Evolutionary conservation across 30 jellyfish, hydroid and myxozoan genomes (phyloP), one percentile per base, ranked within the genome.

Genomic region (Nemopilema nomurai): DNA sequence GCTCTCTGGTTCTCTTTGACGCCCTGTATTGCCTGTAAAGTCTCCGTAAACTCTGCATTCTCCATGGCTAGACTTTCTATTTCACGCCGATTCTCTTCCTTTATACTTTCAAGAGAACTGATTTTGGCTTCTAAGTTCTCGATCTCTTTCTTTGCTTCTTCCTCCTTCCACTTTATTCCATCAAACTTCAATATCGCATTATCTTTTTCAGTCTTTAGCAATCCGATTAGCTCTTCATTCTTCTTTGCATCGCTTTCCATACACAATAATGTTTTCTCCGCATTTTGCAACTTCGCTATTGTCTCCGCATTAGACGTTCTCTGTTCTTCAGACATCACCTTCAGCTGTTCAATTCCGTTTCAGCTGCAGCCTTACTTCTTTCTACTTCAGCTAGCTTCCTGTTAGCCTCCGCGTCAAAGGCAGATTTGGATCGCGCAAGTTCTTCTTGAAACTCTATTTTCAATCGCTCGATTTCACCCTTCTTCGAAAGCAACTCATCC

Each of bases 361-460:
- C 90, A 49, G 65, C 31, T 19, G 75, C 33, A 18, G 51, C 53
- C 26, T 64, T 66, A 41, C 23, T 69, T 50, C 82, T 49, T 0
- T 77, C 87, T 20, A 67, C 25, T 20, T 77, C 87, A 21, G 51
- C 6, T 22, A 77, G 50, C 49, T 62, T 77, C 69, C 49, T 41
- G 18, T 17, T 19, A 51, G 66, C 33, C 13, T 20, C 67, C 0
- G 78, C 78, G 23, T 77, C 78, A 6, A 77, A 62, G 62, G 50
- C 50, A 4, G 67, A 23, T 49, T 77, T 31, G 18, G 68, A 18
- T 66, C 65, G 63, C 62, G 21, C 50, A 0, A 86, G 70, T 74
- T 88, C 92, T 26, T 88, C 96, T 29, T 88, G 91, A 49, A 79
- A 88, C 8, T 79, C 88, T 21, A 63, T 51, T 18, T 71, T 82